Evolutionary conservation across 2,797 vertebrate genomes (phyloP).

Genomic region (Alexandromys oeconomus): DNA sequence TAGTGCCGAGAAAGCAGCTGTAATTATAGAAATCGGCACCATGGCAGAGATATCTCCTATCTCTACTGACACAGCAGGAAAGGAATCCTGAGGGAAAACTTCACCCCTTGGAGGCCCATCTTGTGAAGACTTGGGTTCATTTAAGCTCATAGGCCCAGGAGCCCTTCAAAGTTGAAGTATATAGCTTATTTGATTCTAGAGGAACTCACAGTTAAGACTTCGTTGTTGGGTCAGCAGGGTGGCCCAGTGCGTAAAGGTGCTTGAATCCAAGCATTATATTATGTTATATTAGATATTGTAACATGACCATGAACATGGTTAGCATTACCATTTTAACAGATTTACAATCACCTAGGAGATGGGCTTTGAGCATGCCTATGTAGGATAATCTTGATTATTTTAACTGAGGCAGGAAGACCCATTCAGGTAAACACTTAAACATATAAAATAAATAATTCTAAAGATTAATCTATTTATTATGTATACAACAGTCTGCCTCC

Average conservation of each 20-base stretch:
- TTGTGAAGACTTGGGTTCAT: background rate
- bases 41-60: background rate
- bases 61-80: background rate
- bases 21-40: background rate
- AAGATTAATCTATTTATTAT: background rate
- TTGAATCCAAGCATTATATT: background rate
- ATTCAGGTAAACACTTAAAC: background rate
- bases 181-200: background rate
- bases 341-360: background rate
- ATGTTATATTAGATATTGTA: background rate
- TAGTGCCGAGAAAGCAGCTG: background rate
- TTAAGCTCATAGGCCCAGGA: background rate
- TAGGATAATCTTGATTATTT: background rate
- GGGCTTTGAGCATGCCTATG: background rate
- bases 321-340: background rate
- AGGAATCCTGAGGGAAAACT: background rate
- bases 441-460: background rate
- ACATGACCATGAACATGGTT: background rate
- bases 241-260: background rate
- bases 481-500: too few species aligned
- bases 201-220: background rate
- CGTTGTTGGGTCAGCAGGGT: background rate
- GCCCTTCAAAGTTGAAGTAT: background rate
- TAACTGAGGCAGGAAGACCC: background rate
- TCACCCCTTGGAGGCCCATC: background rate